Evolutionary conservation across 2,888 invertebrate genomes (phyloP).

Genomic region (Chaetoderma sp.): DNA sequence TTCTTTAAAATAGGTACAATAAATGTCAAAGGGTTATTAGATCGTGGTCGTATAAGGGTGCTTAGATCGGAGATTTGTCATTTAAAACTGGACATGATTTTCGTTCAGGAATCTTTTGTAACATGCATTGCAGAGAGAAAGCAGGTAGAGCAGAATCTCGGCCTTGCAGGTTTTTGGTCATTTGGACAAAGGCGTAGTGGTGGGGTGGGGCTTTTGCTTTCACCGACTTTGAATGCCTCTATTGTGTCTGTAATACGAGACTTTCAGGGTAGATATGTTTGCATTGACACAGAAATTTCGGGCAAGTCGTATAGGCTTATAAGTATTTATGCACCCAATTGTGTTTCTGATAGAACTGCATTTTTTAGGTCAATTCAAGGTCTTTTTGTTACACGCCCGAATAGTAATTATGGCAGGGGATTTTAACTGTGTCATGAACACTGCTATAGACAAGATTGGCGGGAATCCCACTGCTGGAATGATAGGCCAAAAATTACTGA

Average conservation of each 20-base stretch:
- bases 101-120: too few relatives aligned
- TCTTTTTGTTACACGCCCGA: constrained; percentile 2
- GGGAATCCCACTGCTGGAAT: constrained; percentile 1
- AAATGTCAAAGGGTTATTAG: too few relatives aligned
- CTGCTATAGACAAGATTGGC: constrained; percentile 1
- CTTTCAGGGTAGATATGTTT: background rate
- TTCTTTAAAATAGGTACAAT: too few relatives aligned
- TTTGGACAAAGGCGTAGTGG: too few relatives aligned
- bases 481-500: background rate
- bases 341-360: background rate
- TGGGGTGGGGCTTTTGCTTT: constrained; percentile 3
- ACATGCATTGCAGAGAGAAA: too few relatives aligned
- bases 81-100: too few relatives aligned
- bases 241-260: background rate
- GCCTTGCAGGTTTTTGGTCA: too few relatives aligned
- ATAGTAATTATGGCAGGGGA: constrained; percentile 7
- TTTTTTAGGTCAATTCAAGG: background rate
- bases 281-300: background rate
- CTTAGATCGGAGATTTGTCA: too few relatives aligned
- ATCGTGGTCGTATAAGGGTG: too few relatives aligned
- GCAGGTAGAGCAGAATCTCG: too few relatives aligned
- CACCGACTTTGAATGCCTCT: background rate
- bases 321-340: constrained; percentile 9
- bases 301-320: background rate
- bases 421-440: constrained; percentile 5